phyloP scores from a whole-genome alignment of 2,113 vertebrate genomes.

The Charadrius vociferus region DNA sequence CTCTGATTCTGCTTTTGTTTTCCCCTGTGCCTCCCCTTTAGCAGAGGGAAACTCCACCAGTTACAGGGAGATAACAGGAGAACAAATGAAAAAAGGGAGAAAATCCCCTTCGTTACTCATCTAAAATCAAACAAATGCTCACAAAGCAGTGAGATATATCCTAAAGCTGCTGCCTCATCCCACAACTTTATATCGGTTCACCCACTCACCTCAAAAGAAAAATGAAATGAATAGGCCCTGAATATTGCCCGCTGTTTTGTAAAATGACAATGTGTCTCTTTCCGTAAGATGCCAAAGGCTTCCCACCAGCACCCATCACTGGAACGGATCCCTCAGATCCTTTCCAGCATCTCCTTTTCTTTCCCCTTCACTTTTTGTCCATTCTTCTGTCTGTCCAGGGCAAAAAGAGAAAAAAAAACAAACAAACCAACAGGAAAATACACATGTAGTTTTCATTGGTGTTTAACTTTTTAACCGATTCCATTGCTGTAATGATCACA shows the following conservation, averaged over 20 bases:
- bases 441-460: not conserved
- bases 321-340: not conserved
- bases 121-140: not conserved
- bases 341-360: not conserved
- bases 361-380: not conserved
- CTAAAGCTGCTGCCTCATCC: not conserved
- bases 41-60: not conserved
- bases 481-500: not conserved
- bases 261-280: not conserved
- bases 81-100: not conserved
- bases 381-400: not conserved
- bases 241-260: not conserved
- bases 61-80: not conserved
- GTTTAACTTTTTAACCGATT: not conserved
- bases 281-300: not conserved
- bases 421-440: fast-evolving
- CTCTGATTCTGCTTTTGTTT: not conserved
- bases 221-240: not conserved
- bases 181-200: not conserved
- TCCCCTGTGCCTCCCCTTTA: not conserved
- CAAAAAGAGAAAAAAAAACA: not conserved
- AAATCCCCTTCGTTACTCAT: not conserved
- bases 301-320: not conserved
- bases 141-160: not conserved
- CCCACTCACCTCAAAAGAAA: not conserved